These are phyloP conservation scores for Castor canadensis DNA, from an alignment of 2,113 vertebrate genomes.

Conservation along the genomic window DNA sequence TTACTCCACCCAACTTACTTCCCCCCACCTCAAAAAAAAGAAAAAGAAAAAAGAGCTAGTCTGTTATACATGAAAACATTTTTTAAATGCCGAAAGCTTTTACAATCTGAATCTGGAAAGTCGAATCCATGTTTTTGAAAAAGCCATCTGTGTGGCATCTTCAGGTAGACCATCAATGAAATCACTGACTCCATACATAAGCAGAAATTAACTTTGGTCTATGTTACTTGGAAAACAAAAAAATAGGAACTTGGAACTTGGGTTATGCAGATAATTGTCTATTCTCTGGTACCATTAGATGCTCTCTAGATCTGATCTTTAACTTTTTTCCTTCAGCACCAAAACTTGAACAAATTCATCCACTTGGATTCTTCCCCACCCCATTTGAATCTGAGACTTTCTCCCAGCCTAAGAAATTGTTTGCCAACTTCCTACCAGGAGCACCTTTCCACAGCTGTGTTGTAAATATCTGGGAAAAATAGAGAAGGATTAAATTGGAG, in stretches of 20 bases:
- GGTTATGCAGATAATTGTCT: background rate
- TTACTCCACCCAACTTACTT: accelerated
- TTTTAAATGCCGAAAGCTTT: background rate
- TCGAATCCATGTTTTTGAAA: background rate
- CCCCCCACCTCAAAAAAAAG: accelerated
- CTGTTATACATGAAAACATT: background rate
- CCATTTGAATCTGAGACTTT: constrained; percentile 66
- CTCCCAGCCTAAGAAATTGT: constrained; percentile 61
- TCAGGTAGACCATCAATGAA: background rate
- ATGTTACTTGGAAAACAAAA: background rate
- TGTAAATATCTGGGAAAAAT: constrained; percentile 71
- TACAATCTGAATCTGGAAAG: background rate
- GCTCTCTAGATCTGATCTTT: background rate
- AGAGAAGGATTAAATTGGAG: constrained; percentile 68
- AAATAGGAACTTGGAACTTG: background rate
- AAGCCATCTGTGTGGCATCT: background rate
- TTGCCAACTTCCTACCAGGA: constrained; percentile 70
- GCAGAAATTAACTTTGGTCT: constrained; percentile 2
- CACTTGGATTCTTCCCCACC: constrained; percentile 27
- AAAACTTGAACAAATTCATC: constrained; percentile 62
- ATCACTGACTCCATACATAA: background rate
- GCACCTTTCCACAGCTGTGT: constrained; percentile 74
- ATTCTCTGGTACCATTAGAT: background rate
- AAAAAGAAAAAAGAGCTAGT: background rate
- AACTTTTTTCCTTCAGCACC: background rate